Evolutionary conservation across 2,113 vertebrate species (phyloP).

Genomic region (Hipposideros armiger): DNA sequence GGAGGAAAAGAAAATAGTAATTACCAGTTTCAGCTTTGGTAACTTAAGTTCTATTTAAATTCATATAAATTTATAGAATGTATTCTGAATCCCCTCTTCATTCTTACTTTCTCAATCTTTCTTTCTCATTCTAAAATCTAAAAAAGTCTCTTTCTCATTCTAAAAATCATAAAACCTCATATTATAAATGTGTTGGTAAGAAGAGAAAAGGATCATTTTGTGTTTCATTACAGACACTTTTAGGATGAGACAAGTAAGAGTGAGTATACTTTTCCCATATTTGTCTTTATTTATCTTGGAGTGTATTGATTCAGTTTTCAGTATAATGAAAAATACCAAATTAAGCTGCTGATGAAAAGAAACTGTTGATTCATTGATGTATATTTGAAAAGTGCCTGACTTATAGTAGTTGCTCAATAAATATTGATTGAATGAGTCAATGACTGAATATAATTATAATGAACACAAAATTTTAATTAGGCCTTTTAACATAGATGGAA

Average conservation of each 20-base stretch:
- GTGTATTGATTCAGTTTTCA: conserved; percentile 1
- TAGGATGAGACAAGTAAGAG: not conserved
- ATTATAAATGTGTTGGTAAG: not conserved
- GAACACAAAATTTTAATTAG: not conserved
- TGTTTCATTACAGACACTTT: not conserved
- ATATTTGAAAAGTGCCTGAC: not conserved
- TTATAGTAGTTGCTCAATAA: conserved; percentile 45
- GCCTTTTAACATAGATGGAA: not conserved
- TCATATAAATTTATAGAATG: not conserved
- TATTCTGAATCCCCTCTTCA: not conserved
- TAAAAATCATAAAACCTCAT: not conserved
- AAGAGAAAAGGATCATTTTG: not conserved
- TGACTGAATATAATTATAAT: not conserved
- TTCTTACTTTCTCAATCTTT: not conserved
- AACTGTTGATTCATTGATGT: not conserved
- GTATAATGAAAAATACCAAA: not conserved
- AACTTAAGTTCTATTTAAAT: not conserved
- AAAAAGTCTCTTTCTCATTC: not conserved
- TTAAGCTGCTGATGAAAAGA: not conserved
- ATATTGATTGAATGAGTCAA: not conserved
- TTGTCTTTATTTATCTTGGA: not conserved
- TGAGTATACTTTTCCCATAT: not conserved
- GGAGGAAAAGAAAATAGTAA: not conserved
- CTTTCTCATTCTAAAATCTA: not conserved
- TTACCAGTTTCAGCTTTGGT: not conserved